Evolutionary conservation across 1,140 invertebrate species (phyloP).

Genomic region (Druon quercuslanigerum): DNA sequence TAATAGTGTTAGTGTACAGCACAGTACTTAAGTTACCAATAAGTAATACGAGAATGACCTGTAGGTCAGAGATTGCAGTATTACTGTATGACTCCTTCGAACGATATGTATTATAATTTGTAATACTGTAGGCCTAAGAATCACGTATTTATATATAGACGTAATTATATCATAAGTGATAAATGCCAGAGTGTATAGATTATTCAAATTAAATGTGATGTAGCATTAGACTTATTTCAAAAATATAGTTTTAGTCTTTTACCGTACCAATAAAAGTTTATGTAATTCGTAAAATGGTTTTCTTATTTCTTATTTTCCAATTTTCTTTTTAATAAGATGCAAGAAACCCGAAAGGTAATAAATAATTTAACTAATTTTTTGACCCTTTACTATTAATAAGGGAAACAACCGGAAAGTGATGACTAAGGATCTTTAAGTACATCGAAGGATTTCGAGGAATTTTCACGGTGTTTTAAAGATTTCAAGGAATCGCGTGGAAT

Average conservation of each 20-base stretch:
- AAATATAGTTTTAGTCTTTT: neutral
- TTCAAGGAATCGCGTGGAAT: no score
- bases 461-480: no score
- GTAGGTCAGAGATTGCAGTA: conserved; percentile 14
- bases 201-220: conserved; percentile 6
- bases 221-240: neutral
- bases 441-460: no score
- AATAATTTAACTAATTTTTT: no score
- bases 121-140: neutral
- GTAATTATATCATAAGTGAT: neutral
- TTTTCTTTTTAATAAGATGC: no score
- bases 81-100: conserved; percentile 1
- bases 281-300: no score
- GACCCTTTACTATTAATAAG: no score
- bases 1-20: neutral
- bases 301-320: no score
- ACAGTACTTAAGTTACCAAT: conserved; percentile 24
- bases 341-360: no score
- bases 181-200: neutral
- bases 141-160: neutral
- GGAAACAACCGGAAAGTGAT: no score
- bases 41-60: conserved; percentile 1
- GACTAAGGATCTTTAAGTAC: no score
- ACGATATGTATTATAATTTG: neutral
- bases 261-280: no score